Base-by-base conservation (phyloP, 2,888 invertebrate species). In the Lasioglossum figueresi region DNA sequence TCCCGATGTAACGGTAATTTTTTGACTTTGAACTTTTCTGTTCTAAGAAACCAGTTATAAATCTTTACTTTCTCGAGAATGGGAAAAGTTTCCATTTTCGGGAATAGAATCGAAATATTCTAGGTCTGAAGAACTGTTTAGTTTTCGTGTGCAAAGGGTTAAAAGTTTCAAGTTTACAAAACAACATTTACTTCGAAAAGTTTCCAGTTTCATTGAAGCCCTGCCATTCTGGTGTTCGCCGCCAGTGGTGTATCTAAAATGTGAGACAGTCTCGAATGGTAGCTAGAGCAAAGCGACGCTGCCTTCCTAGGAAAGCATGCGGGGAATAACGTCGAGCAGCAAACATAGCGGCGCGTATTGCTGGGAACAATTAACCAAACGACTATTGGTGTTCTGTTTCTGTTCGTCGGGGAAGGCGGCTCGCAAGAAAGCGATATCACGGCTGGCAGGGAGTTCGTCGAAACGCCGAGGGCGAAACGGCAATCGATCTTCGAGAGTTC, bases 351-450 rank as follows among this genome's bases (percentile, higher is more conserved):
- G 14, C 52, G 6, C 40, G 27, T 66, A 27, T 73, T 16, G 43
- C 59, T 16, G 45, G 48, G 63, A 72, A 75, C 70, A 34, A 56
- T 79, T 74, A 45, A 83, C 79, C 74, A 79, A 79, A 70, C 73
- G 19, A 88, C 70, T 73, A 71, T 75, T 78, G 80, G 76, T 79
- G 72, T 85, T 88, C 75, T 78, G 75, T 87, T 88, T 89, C 45
- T 88, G 87, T 71, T 82, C 79, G 40, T 80, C 83, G 80, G 68
- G 77, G 79, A 89, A 85, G 89, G 78, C 72, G 89, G 66, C 79
- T 79, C 68, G 63, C 43, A 59, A 48, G 80, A 72, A 43, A 59
- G 19, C 40, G 77, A 52, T 34, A 71, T 16, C 8, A 52, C 52
- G 27, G 37, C 59, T 34, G 27, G n/a, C 40, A 27, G 45, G 85